These are phyloP conservation scores for Stenotaenia linearis DNA, from an alignment of 2,888 invertebrate species.

Conservation along the genomic window DNA sequence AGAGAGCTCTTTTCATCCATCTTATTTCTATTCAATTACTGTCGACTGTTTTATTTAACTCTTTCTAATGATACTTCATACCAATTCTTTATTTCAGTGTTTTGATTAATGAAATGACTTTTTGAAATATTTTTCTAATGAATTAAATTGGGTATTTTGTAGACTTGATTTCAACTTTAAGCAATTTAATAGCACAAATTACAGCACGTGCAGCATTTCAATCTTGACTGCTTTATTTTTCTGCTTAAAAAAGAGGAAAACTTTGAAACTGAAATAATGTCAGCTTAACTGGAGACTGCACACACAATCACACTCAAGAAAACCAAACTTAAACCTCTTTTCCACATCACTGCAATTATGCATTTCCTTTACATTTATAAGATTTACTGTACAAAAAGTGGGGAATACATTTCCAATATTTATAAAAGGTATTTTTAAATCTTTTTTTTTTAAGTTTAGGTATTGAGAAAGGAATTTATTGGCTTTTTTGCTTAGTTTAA, in stretches of 20 bases:
- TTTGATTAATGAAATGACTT: not conserved
- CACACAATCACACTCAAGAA: not conserved
- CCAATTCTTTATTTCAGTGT: not conserved
- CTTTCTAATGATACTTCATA: not conserved
- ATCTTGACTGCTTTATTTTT: not conserved
- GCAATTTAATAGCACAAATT: not conserved
- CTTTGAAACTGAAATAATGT: not conserved
- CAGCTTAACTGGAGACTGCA: not conserved
- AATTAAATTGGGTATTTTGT: not conserved
- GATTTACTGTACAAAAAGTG: too few species aligned
- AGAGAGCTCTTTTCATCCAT: not conserved
- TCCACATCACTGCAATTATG: not conserved
- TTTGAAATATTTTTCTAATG: not conserved
- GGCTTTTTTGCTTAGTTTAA: too few species aligned
- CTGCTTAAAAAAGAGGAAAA: not conserved
- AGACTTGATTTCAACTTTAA: not conserved
- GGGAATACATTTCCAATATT: too few species aligned
- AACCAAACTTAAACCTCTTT: not conserved
- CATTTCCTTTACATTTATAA: not conserved
- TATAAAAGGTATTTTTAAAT: too few species aligned
- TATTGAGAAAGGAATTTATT: too few species aligned
- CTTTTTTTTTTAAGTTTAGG: too few species aligned
- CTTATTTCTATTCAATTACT: not conserved
- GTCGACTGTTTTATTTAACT: not conserved
- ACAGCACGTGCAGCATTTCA: not conserved